Conservation (phyloP, 1,140 invertebrate species). For the Leptestheria dahalacensis region DNA sequence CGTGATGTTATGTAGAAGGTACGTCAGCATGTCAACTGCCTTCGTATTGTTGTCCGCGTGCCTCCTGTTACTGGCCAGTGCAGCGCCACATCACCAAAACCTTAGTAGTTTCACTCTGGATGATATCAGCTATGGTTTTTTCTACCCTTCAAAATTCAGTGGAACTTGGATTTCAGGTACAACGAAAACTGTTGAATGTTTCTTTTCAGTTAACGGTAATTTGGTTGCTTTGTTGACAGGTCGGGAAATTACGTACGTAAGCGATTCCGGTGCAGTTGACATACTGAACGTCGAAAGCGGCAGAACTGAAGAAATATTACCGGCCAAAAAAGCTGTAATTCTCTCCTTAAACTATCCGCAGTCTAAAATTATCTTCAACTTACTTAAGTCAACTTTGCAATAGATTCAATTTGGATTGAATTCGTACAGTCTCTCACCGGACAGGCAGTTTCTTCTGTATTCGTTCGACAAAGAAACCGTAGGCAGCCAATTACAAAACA, state of each 20-base stretch:
- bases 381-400: background rate
- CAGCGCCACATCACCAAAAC: background rate
- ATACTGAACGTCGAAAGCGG: conserved; percentile 18
- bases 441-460: conserved; percentile 33
- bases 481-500: conserved; percentile 20
- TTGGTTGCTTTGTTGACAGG: conserved; percentile 17
- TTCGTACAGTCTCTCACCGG: conserved; percentile 34
- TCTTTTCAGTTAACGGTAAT: background rate
- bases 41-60: too few species aligned
- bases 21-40: too few species aligned
- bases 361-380: background rate
- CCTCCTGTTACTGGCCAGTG: too few species aligned
- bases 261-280: conserved; percentile 16
- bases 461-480: conserved; percentile 36
- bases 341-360: too few species aligned
- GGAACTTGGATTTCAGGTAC: conserved; percentile 26
- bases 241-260: conserved; percentile 21
- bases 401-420: conserved; percentile 31
- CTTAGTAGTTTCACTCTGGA: conserved; percentile 19
- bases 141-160: conserved; percentile 20
- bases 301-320: conserved; percentile 13
- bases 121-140: conserved; percentile 23
- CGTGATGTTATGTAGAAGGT: too few species aligned
- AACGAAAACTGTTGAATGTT: conserved; percentile 8
- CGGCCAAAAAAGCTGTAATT: conserved; percentile 12